These are phyloP conservation scores for Orthosia gracilis DNA, from an alignment of 2,888 invertebrate genomes.

Conservation along the genomic window DNA sequence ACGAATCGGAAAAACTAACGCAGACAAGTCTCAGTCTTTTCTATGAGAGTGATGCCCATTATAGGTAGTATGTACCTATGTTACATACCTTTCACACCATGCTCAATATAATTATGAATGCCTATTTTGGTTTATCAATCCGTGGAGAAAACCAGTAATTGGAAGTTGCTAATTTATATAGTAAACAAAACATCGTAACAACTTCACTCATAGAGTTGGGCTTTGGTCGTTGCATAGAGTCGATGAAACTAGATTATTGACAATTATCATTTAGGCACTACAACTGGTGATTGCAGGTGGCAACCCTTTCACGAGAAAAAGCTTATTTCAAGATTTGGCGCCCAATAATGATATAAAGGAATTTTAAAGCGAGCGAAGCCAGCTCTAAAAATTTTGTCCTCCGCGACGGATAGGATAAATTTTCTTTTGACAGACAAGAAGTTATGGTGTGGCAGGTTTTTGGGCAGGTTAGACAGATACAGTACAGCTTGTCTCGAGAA, in stretches of 20 bases:
- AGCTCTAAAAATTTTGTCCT: too few species aligned
- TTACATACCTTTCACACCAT: neutral
- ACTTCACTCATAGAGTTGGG: neutral
- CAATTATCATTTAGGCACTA: neutral
- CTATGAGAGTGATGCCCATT: neutral
- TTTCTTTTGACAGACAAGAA: too few species aligned
- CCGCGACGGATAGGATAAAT: too few species aligned
- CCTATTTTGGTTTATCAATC: neutral
- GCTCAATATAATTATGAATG: neutral
- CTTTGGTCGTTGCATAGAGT: neutral
- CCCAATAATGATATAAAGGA: too few species aligned
- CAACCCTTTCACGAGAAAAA: too few species aligned
- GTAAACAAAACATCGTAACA: neutral
- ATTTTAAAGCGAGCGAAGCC: too few species aligned
- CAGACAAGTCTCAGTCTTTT: slow-evolving; percentile 1
- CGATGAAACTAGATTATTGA: neutral
- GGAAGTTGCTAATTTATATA: neutral
- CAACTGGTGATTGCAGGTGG: too few species aligned
- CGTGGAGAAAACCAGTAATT: neutral
- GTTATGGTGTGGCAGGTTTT: too few species aligned
- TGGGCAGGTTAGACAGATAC: too few species aligned
- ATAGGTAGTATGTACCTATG: too few species aligned
- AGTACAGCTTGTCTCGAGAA: too few species aligned
- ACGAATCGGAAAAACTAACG: slow-evolving; percentile 22
- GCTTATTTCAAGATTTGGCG: too few species aligned